Evolutionary conservation across 2,888 invertebrate genomes (phyloP).

Genomic region (Ophion ellenae): DNA sequence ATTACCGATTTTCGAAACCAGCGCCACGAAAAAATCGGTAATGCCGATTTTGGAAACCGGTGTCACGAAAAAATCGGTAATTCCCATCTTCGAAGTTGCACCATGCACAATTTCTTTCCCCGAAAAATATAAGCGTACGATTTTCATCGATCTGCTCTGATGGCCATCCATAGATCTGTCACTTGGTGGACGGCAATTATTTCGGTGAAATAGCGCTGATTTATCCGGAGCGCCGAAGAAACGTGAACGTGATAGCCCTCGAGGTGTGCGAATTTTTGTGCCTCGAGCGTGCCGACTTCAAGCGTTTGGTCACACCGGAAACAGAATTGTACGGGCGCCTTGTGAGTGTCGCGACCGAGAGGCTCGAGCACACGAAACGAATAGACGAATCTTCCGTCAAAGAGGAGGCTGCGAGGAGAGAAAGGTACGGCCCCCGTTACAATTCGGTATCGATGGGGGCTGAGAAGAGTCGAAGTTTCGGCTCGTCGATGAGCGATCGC

Average conservation of each 20-base stretch:
- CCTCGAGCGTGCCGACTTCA: conserved; percentile 85
- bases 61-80: background rate
- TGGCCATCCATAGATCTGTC: conserved; percentile 81
- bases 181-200: conserved; percentile 86
- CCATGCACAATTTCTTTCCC: background rate
- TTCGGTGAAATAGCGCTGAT: conserved; percentile 85
- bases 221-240: conserved; percentile 84
- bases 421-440: background rate
- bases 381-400: conserved; percentile 61
- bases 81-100: too few species aligned
- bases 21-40: background rate
- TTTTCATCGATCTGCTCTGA: background rate
- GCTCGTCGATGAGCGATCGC: background rate
- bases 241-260: conserved; percentile 85
- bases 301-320: conserved; percentile 73
- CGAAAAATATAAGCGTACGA: background rate
- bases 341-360: conserved; percentile 71
- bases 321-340: conserved; percentile 75
- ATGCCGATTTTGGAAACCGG: background rate
- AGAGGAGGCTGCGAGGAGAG: conserved; percentile 27
- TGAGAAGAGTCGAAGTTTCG: background rate
- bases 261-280: conserved; percentile 87
- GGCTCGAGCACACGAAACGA: conserved; percentile 63
- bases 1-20: background rate
- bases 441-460: background rate